These are phyloP conservation scores for Lophius americanus DNA, from an alignment of 2,797 vertebrate species.

Conservation along the genomic window DNA sequence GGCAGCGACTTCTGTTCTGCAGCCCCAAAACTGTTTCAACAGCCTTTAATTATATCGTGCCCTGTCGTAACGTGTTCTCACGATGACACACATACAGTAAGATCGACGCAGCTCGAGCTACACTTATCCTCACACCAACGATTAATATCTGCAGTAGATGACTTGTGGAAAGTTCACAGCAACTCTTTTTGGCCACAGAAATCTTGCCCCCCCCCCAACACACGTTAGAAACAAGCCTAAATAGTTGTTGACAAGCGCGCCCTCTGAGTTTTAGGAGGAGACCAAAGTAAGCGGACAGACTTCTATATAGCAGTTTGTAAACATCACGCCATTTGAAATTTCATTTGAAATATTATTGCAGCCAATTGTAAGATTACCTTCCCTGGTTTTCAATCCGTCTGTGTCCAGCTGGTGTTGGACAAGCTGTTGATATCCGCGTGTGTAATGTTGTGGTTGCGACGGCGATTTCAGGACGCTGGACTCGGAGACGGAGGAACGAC, in stretches of 20 bases:
- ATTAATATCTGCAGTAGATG: slow-evolving; percentile 68
- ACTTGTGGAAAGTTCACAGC: slow-evolving; percentile 56
- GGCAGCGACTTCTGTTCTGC: slow-evolving; percentile 74
- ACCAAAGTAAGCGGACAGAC: slow-evolving; percentile 7
- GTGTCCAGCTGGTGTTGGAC: slow-evolving; percentile 5
- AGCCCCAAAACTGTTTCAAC: slow-evolving; percentile 67
- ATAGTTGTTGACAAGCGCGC: slow-evolving; percentile 27
- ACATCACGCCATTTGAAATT: slow-evolving; percentile 9
- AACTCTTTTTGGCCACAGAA: slow-evolving; percentile 45
- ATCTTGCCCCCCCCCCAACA: slow-evolving; percentile 38
- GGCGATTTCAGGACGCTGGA: background rate
- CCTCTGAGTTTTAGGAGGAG: slow-evolving; percentile 36
- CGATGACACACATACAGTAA: slow-evolving; percentile 47
- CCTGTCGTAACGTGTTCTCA: slow-evolving; percentile 81
- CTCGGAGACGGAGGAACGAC: background rate
- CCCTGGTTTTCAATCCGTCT: slow-evolving; percentile 57
- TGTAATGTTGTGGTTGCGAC: background rate
- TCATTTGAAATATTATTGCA: slow-evolving; percentile 37
- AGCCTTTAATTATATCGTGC: slow-evolving; percentile 82
- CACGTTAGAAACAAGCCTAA: slow-evolving; percentile 3
- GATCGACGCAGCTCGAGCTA: slow-evolving; percentile 45
- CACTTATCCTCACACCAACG: slow-evolving; percentile 49
- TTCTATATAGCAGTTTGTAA: background rate
- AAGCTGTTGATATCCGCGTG: slow-evolving; percentile 1
- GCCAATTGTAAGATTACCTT: slow-evolving; percentile 62